Percentiles rank a stretch among this genome's conserved stretches.
Conservation (phyloP, 1,140 invertebrate species). For the Nasonia longicornis region DNA sequence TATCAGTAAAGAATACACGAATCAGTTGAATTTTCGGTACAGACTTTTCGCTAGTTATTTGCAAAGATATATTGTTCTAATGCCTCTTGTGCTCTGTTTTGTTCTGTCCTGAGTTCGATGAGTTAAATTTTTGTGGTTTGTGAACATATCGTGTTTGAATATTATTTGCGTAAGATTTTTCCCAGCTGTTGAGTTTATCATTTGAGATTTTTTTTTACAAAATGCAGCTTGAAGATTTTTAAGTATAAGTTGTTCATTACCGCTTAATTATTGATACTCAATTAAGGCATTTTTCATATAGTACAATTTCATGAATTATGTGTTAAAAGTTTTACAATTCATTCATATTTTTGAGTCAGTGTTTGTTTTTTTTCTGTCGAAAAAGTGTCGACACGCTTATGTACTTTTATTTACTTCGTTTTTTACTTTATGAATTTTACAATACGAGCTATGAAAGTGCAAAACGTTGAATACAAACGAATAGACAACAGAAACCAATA, state of each 20-base stretch:
- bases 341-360: background rate
- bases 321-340: background rate
- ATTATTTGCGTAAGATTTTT: slow-evolving; percentile 13
- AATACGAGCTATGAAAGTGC: too few relatives aligned
- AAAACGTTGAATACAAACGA: too few relatives aligned
- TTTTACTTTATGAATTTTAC: too few relatives aligned
- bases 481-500: too few relatives aligned
- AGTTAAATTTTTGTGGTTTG: slow-evolving; percentile 19
- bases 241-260: background rate
- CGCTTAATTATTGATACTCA: background rate
- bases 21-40: background rate
- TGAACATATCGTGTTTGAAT: slow-evolving; percentile 16
- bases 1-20: background rate
- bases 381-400: background rate
- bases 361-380: background rate
- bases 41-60: slow-evolving; percentile 29
- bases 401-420: too few relatives aligned
- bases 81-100: slow-evolving; percentile 36
- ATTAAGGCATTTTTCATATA: slow-evolving; percentile 5
- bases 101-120: slow-evolving; percentile 15
- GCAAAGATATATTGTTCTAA: slow-evolving; percentile 31
- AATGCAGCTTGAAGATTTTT: slow-evolving; percentile 8
- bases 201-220: background rate
- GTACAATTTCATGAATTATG: slow-evolving; percentile 5
- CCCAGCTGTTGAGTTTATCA: background rate